Conservation (phyloP, 2,113 vertebrate genomes). For the Caracal caracal region DNA sequence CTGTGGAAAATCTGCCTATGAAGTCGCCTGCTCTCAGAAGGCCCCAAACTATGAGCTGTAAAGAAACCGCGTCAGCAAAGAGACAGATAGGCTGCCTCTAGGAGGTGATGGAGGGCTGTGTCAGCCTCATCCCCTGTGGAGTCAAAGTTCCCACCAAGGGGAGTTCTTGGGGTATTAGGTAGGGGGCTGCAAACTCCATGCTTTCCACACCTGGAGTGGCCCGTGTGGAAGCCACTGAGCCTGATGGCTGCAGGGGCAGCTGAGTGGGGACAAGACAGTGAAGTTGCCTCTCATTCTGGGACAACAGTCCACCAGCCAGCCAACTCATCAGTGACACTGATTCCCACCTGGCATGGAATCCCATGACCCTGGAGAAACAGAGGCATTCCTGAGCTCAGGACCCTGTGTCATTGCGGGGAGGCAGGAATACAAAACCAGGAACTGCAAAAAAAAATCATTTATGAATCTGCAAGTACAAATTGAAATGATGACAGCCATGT, state of each 20-base stretch:
- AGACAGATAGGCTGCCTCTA: too few species aligned
- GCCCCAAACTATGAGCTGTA: too few species aligned
- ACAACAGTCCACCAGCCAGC: background rate
- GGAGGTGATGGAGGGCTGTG: rapidly evolving
- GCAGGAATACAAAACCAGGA: background rate
- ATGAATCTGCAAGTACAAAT: background rate
- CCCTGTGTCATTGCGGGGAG: background rate
- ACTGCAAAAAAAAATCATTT: too few species aligned
- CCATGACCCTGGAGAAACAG: background rate
- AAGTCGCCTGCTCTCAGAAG: background rate
- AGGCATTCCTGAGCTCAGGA: background rate
- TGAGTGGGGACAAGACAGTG: background rate
- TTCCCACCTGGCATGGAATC: background rate
- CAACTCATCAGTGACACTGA: too few species aligned
- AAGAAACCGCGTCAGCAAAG: background rate
- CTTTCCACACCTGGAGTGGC: background rate
- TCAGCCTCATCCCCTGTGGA: background rate
- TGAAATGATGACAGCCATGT: background rate
- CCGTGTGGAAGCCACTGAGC: background rate
- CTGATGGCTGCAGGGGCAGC: too few species aligned
- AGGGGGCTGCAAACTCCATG: background rate
- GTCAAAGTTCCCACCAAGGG: background rate
- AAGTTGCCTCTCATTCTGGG: rapidly evolving
- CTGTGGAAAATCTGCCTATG: background rate
- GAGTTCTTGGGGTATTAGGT: background rate